Conservation (phyloP, 1,140 invertebrate species). For the Cotesia typhae region DNA sequence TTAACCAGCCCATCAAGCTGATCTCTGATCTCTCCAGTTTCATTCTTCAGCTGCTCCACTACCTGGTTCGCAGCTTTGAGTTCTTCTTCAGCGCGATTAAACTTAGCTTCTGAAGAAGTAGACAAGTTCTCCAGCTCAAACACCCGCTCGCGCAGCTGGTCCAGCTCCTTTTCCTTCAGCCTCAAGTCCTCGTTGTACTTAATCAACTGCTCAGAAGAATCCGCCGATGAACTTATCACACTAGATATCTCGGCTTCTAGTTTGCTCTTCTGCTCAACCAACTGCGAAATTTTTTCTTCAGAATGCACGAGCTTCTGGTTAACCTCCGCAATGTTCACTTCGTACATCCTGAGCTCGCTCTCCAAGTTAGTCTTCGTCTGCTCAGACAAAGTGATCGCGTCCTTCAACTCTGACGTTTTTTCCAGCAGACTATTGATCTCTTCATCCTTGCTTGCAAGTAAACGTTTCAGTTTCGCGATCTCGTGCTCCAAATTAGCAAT, state of each 20-base stretch:
- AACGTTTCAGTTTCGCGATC: conserved; percentile 51
- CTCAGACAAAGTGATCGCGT: conserved; percentile 56
- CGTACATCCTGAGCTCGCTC: conserved; percentile 51
- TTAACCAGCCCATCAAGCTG: conserved; percentile 44
- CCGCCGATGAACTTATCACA: conserved; percentile 56
- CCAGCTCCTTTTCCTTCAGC: conserved; percentile 21
- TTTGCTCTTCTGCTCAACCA: conserved; percentile 62
- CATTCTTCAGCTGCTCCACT: conserved; percentile 39
- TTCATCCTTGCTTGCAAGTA: conserved; percentile 56
- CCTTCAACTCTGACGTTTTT: conserved; percentile 57
- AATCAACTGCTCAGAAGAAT: conserved; percentile 65
- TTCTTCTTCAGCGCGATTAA: conserved; percentile 38
- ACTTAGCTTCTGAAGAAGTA: conserved; percentile 50
- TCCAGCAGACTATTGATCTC: conserved; percentile 61
- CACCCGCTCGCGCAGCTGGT: conserved; percentile 60
- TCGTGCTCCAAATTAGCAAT: conserved; percentile 54
- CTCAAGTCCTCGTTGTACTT: conserved; percentile 64
- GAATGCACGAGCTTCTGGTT: conserved; percentile 54
- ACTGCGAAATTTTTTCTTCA: conserved; percentile 57
- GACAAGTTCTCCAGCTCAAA: conserved; percentile 62
- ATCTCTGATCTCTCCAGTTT: conserved; percentile 44
- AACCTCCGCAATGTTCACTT: conserved; percentile 54
- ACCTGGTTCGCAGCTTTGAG: conserved; percentile 40
- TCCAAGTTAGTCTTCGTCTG: conserved; percentile 59
- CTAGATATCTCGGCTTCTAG: conserved; percentile 60